These are phyloP conservation scores for Pagetopsis macropterus DNA, from an alignment of 2,797 vertebrate genomes.

Conservation along the genomic window DNA sequence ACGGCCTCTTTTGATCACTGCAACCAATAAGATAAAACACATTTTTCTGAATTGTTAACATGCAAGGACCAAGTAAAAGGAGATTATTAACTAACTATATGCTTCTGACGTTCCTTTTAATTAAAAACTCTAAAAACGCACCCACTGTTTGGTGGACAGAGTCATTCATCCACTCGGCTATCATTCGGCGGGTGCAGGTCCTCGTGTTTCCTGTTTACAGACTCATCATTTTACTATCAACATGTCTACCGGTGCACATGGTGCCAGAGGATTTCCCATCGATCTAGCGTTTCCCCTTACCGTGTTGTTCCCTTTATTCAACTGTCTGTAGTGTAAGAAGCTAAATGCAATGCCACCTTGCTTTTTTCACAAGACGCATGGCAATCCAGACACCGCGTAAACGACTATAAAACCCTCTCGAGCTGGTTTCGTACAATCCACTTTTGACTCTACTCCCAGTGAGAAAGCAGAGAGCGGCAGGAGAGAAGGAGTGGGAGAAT, in stretches of 20 bases:
- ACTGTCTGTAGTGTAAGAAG: background rate
- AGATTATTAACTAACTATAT: background rate
- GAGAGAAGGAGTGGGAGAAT: slow-evolving; percentile 4
- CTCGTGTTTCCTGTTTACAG: slow-evolving; percentile 23
- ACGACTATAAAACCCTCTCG: slow-evolving; percentile 19
- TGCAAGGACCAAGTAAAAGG: background rate
- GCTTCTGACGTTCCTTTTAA: background rate
- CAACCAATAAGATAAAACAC: background rate
- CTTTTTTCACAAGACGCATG: background rate
- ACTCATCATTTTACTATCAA: slow-evolving; percentile 4
- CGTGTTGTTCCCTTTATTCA: background rate
- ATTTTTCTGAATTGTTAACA: background rate
- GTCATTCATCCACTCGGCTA: background rate
- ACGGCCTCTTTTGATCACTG: background rate
- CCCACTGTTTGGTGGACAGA: background rate
- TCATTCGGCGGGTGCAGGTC: background rate
- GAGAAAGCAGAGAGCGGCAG: slow-evolving; percentile 31
- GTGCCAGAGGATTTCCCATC: background rate
- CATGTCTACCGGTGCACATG: background rate
- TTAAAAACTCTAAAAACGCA: background rate
- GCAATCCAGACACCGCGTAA: background rate
- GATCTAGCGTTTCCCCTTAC: background rate
- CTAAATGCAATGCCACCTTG: background rate
- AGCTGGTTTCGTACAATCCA: slow-evolving; percentile 29
- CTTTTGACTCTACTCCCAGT: slow-evolving; percentile 21